These are phyloP conservation scores for Entomobrya multifasciata DNA, from an alignment of 2,888 invertebrate species.

Conservation along the genomic window DNA sequence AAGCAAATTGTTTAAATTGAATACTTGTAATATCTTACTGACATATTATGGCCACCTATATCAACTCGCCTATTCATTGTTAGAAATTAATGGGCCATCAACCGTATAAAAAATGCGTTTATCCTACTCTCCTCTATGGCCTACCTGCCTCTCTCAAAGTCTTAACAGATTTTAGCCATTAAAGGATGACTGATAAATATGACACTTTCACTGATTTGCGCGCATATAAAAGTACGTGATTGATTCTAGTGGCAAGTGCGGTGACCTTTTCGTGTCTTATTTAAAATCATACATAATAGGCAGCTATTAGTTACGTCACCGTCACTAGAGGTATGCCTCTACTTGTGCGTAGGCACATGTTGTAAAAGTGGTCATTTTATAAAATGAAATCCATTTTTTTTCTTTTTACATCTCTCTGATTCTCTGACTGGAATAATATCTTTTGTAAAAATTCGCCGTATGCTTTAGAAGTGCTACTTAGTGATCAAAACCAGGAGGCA, in stretches of 20 bases:
- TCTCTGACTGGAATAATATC: slow-evolving; percentile 9
- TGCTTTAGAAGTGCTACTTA: not conserved
- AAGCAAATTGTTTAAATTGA: slow-evolving; percentile 26
- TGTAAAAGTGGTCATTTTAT: not conserved
- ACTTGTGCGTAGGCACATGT: not conserved
- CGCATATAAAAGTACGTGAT: slow-evolving; percentile 36
- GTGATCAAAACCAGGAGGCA: slow-evolving; percentile 70
- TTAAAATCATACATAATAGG: slow-evolving; percentile 40
- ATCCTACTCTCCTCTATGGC: slow-evolving; percentile 20
- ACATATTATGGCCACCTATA: slow-evolving; percentile 59
- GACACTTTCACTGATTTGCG: slow-evolving; percentile 68
- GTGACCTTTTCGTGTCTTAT: slow-evolving; percentile 69
- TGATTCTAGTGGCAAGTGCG: slow-evolving; percentile 69
- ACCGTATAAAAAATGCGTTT: slow-evolving; percentile 41
- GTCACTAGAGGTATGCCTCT: no score
- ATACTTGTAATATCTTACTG: not conserved
- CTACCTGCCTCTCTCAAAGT: not conserved
- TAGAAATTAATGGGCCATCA: slow-evolving; percentile 72
- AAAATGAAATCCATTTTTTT: slow-evolving; percentile 4
- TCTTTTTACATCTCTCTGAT: not conserved
- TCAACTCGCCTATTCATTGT: slow-evolving; percentile 56
- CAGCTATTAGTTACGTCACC: not conserved
- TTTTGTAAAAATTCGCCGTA: slow-evolving; percentile 32
- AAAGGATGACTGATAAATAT: slow-evolving; percentile 68
- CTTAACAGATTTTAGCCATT: slow-evolving; percentile 56